Evolutionary conservation across 2,888 invertebrate species (phyloP).

Genomic region (Gastrophysa polygoni): DNA sequence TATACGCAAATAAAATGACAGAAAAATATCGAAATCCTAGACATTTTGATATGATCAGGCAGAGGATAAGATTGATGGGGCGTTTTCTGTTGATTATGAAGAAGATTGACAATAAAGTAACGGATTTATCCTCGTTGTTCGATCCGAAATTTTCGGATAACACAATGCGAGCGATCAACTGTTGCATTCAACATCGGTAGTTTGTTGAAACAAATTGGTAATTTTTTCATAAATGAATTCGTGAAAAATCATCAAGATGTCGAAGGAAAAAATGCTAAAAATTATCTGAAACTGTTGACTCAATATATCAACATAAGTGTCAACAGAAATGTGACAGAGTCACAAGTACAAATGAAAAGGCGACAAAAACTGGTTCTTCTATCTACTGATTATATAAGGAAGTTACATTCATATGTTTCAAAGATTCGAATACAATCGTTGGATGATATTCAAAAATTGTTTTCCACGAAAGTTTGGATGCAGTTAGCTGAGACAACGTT

Average conservation of each 20-base stretch:
- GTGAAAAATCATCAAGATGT: conserved; percentile 13
- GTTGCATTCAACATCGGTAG: no score
- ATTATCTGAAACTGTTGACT: no score
- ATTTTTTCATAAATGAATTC: conserved; percentile 8
- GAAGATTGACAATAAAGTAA: conserved; percentile 18
- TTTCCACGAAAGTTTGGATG: not conserved
- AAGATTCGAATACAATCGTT: conserved; percentile 3
- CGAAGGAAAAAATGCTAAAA: conserved; percentile 5
- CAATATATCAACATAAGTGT: not conserved
- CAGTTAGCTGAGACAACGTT: conserved; percentile 11
- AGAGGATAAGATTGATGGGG: conserved; percentile 31
- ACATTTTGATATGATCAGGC: conserved; percentile 34
- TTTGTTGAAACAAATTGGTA: conserved; percentile 29
- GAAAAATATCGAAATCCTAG: conserved; percentile 27
- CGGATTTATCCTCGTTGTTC: conserved; percentile 33
- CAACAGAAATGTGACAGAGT: conserved; percentile 15
- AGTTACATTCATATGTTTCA: conserved; percentile 3
- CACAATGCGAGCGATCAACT: conserved; percentile 25
- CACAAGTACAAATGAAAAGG: conserved; percentile 10
- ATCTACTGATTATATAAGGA: conserved; percentile 10
- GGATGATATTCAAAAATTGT: not conserved
- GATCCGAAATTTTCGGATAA: conserved; percentile 31
- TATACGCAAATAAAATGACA: conserved; percentile 17
- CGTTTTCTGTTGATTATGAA: conserved; percentile 22
- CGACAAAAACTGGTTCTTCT: conserved; percentile 9